Percentiles rank a stretch among this genome's conserved stretches.
Conservation (phyloP, 2,888 invertebrate genomes). For the Cotesia congregata region DNA sequence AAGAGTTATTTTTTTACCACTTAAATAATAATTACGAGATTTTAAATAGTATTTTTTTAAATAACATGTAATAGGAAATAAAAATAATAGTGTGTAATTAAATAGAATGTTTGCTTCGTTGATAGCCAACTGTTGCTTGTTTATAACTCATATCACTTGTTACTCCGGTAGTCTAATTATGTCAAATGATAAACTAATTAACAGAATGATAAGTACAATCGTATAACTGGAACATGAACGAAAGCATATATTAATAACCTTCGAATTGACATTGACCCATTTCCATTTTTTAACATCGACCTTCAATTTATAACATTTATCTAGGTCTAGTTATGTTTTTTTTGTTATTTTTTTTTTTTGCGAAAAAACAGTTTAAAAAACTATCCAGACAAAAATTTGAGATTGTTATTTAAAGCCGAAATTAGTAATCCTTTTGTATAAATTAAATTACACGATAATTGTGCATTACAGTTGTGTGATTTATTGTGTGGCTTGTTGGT, state of each 20-base stretch:
- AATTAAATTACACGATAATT: neutral
- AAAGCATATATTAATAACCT: conserved; percentile 53
- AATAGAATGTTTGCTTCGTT: neutral
- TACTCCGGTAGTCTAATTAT: conserved; percentile 16
- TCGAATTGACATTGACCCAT: conserved; percentile 63
- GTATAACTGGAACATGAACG: conserved; percentile 52
- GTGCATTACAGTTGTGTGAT: neutral
- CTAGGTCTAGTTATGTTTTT: conserved; percentile 44
- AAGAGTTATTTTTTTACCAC: neutral
- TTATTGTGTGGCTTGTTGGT: neutral
- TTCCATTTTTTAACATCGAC: conserved; percentile 60
- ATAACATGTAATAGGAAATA: neutral
- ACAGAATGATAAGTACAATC: conserved; percentile 46
- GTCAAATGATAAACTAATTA: conserved; percentile 11
- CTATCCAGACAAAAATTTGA: too few species aligned
- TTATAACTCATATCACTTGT: conserved; percentile 2
- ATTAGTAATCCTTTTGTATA: too few species aligned
- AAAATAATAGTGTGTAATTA: neutral
- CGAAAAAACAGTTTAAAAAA: conserved; percentile 15
- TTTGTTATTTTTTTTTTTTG: neutral
- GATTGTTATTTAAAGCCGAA: too few species aligned
- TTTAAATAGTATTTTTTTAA: neutral
- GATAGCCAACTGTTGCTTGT: neutral
- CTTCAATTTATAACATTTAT: conserved; percentile 44
- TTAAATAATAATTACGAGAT: neutral